phyloP scores from a whole-genome alignment of 2,797 vertebrate genomes.

The Neopelma chrysocephalum region DNA sequence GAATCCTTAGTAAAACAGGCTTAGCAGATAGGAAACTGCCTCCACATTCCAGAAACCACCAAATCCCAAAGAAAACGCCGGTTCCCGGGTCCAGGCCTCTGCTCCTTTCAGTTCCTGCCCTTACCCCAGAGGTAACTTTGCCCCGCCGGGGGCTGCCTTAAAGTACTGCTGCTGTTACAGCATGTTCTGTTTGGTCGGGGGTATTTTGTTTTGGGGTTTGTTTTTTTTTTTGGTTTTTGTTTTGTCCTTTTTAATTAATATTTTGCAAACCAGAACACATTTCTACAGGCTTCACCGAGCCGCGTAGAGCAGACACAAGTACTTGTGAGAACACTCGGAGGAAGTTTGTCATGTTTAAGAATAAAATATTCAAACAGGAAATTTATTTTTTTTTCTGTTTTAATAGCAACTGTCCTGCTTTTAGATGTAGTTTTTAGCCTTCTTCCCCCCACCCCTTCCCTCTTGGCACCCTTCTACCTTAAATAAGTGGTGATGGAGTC shows the following conservation, averaged over 20 bases:
- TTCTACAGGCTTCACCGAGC: conserved; percentile 47
- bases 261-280: conserved; percentile 39
- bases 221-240: not conserved
- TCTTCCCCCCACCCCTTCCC: not conserved
- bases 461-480: conserved; percentile 19
- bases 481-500: conserved; percentile 28
- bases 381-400: not conserved
- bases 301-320: conserved; percentile 34
- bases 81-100: not conserved
- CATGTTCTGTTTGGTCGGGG: not conserved
- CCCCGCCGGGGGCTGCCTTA: not conserved
- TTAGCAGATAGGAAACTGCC: conserved; percentile 25
- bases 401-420: not conserved
- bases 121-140: conserved; percentile 4
- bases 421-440: not conserved
- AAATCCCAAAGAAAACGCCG: not conserved
- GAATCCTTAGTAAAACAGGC: not conserved
- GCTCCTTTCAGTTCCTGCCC: conserved; percentile 42
- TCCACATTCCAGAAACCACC: not conserved
- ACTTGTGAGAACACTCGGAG: conserved; percentile 39
- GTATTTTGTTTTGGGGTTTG: not conserved
- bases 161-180: conserved; percentile 43
- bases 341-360: conserved; percentile 59
- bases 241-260: conserved; percentile 43
- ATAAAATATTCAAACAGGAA: conserved; percentile 62